Base-by-base conservation (phyloP, 2,113 vertebrate genomes). In the Ceyx margarethae region DNA sequence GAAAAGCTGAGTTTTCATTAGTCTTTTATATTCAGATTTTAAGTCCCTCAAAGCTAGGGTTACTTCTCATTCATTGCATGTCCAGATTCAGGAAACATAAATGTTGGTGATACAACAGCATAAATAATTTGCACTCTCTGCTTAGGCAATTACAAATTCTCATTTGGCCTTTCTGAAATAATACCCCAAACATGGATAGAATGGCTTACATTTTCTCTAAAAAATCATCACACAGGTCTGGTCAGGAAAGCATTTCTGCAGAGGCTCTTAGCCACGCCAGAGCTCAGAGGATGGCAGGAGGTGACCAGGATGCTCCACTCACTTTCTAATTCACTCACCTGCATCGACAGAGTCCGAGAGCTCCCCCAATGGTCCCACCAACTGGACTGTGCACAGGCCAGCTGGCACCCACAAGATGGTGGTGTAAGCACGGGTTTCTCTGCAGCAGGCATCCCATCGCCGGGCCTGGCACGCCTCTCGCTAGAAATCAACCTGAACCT, bases 401-500 rank as follows among this genome's bases (percentile, higher is more conserved):
- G n/a, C 62, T 5, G 2, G 11, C 31, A 2, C 57, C 87, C 94
- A 54, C 78, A 13, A 94, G 91, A 19, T 48, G 87, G 91, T 8
- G 42, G 43, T 92, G 87, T 71, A 7, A 35, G 91, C 78, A 5
- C 81, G 16, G 71, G 6, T 48, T 72, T 89, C 26, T 2, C 37
- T 0, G 4, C 64, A 9, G 79, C 40, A 4, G 15, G 21, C 58
- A 5, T 1, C 16, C 22, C 26, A 5, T 0, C 3, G 5, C 22
- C 12, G 1, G 13, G 7, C 5, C n/a, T 1, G 11, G 20, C 26
- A 0, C 0, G 3, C 31, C 5, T 10, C 54, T 13, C 3, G 2
- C 43, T 31, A 2, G 19, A 29, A 26, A 33, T 8, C 60, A 40
- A 54, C 22, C 37, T 4, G 54, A 64, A 19, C 50, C 31, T 1